phyloP scores from a whole-genome alignment of 2,113 vertebrate species.

The Lycocorax pyrrhopterus region DNA sequence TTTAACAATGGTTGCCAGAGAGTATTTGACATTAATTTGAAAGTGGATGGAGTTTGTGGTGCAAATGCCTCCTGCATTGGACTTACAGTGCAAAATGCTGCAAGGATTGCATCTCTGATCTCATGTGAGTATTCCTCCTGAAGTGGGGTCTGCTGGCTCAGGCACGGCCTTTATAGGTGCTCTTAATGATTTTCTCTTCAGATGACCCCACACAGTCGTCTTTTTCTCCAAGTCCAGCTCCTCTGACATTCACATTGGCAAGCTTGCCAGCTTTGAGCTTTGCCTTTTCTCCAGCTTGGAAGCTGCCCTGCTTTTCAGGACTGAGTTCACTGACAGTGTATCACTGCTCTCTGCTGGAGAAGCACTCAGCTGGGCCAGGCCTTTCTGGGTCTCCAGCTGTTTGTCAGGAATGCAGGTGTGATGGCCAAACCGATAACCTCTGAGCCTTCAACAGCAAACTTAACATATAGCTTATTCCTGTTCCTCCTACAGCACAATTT shows the following conservation, averaged over 20 bases:
- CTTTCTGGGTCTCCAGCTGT: neutral
- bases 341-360: conserved; percentile 86
- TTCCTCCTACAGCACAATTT: neutral
- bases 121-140: neutral
- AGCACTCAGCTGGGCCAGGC: conserved; percentile 54
- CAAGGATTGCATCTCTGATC: neutral
- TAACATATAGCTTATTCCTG: neutral
- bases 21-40: neutral
- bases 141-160: neutral
- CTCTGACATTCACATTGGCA: neutral
- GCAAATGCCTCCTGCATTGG: neutral
- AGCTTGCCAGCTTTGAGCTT: conserved; percentile 50
- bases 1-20: neutral
- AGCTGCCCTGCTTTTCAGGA: conserved; percentile 46
- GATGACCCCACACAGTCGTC: neutral
- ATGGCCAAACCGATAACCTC: conserved; percentile 35
- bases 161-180: neutral
- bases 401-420: conserved; percentile 66
- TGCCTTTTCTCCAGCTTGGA: conserved; percentile 29
- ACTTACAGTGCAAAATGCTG: neutral
- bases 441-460: neutral
- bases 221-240: neutral
- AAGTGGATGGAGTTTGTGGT: neutral
- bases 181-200: neutral
- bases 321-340: conserved; percentile 66